Conservation (phyloP, 1,140 invertebrate genomes). For the Drosophila hydei region DNA sequence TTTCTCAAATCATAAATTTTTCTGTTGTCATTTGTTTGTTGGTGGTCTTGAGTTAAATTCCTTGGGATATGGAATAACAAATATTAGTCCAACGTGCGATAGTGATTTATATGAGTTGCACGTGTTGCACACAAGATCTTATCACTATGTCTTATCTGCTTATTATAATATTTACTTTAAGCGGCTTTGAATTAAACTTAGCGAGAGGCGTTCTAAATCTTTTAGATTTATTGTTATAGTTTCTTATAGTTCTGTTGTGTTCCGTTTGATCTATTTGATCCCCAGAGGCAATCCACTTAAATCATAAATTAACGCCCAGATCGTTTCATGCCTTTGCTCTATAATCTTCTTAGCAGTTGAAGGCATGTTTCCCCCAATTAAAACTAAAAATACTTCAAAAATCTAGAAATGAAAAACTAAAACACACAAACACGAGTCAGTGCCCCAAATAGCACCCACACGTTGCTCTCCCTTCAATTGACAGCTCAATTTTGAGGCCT, state of each 20-base stretch:
- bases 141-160: constrained; percentile 42
- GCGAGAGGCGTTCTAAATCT: not conserved
- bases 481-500: constrained; percentile 75
- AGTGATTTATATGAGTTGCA: constrained; percentile 68
- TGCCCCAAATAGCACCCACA: constrained; percentile 78
- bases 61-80: constrained; percentile 17
- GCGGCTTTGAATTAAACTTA: not conserved
- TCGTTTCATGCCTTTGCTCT: constrained; percentile 21
- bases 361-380: constrained; percentile 20
- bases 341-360: constrained; percentile 13
- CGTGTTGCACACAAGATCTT: constrained; percentile 54
- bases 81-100: constrained; percentile 54
- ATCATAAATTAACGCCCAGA: constrained; percentile 4
- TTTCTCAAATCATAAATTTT: constrained; percentile 1
- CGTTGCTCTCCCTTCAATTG: constrained; percentile 53
- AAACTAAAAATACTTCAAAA: constrained; percentile 46
- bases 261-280: not conserved
- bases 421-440: constrained; percentile 11
- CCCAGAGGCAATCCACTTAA: not conserved
- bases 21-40: constrained; percentile 22
- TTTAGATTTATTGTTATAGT: too few species aligned
- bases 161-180: constrained; percentile 40
- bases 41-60: not conserved
- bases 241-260: not conserved
- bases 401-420: not conserved